These are phyloP conservation scores for Pyxicephalus adspersus DNA, from an alignment of 2,113 vertebrate species.

Conservation along the genomic window DNA sequence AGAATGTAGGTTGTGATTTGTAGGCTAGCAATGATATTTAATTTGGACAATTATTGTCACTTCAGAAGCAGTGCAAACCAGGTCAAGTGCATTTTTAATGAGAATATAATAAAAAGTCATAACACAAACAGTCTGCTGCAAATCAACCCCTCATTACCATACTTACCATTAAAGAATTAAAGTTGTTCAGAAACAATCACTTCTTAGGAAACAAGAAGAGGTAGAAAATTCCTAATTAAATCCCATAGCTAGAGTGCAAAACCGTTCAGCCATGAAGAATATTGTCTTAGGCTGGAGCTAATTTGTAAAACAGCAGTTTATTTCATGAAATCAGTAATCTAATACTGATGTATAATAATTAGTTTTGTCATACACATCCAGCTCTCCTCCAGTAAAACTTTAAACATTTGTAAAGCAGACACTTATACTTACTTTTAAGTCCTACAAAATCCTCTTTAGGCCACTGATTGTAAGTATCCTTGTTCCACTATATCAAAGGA, in stretches of 20 bases:
- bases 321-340: not conserved
- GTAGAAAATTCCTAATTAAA: not conserved
- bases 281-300: not conserved
- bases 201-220: not conserved
- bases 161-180: not conserved
- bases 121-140: not conserved
- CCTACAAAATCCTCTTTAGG: slow-evolving; percentile 15
- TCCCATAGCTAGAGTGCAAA: not conserved
- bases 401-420: not conserved
- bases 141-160: slow-evolving; percentile 2
- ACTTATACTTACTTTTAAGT: not conserved
- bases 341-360: not conserved
- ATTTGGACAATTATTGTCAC: too few species aligned
- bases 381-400: slow-evolving; percentile 4
- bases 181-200: not conserved
- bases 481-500: not conserved
- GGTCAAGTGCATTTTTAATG: not conserved
- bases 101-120: not conserved
- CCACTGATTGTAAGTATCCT: not conserved
- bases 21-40: too few species aligned
- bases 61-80: too few species aligned
- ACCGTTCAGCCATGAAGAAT: not conserved
- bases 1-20: too few species aligned
- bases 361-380: slow-evolving; percentile 14
- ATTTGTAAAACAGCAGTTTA: slow-evolving; percentile 30